phyloP scores from a whole-genome alignment of 64 coral and sea anemone species.

The Stylophora pistillata region DNA sequence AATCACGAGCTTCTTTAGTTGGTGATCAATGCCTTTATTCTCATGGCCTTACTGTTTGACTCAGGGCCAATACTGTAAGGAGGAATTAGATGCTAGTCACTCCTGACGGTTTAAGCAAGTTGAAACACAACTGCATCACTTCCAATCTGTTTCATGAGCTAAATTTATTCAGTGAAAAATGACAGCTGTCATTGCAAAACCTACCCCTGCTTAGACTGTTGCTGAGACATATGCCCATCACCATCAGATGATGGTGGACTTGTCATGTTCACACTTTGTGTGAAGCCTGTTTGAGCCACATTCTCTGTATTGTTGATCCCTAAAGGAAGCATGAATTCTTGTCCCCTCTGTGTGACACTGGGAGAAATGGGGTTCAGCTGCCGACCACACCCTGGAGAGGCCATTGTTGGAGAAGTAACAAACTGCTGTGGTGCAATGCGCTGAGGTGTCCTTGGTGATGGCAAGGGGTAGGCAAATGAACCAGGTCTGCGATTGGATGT shows the following conservation, averaged over 20 bases:
- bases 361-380: constrained; percentile 51
- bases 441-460: constrained; percentile 88
- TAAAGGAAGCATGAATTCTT: constrained; percentile 51
- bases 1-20: too few species aligned
- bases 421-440: constrained; percentile 70
- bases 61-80: too few species aligned
- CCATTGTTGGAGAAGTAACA: constrained; percentile 86
- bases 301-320: constrained; percentile 10
- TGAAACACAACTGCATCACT: too few species aligned
- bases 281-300: constrained; percentile 22
- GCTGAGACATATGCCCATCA: constrained; percentile 28
- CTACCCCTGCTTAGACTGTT: constrained; percentile 67
- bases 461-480: constrained; percentile 88
- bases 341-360: constrained; percentile 45
- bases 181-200: background rate
- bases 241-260: background rate
- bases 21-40: too few species aligned
- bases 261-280: constrained; percentile 1
- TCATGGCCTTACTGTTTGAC: too few species aligned
- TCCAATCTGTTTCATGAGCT: too few species aligned
- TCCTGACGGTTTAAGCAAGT: too few species aligned
- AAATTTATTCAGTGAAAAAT: too few species aligned
- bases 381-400: constrained; percentile 57
- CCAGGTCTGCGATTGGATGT: constrained; percentile 66
- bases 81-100: too few species aligned